Evolutionary conservation across 2,113 vertebrate species (phyloP), one percentile per base, ranked within the genome.

Genomic region (Leuciscus idus): DNA sequence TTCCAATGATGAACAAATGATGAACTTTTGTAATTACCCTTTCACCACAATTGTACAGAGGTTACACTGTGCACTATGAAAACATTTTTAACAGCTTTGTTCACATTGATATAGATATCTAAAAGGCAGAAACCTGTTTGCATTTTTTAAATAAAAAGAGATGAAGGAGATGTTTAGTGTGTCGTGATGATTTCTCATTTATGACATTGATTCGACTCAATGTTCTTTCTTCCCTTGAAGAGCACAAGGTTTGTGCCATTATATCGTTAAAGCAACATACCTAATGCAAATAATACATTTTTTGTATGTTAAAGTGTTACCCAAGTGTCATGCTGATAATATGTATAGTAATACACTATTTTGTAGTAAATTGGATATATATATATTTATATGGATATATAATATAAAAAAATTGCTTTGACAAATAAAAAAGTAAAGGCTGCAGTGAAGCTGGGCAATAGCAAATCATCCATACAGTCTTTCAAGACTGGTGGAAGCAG

Each of bases 231-330:
- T 73, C 10, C 21, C 4, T n/a, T 73, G 36, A 73, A 73, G 52
- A 55, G 36, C 36, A 46, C 70, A 73, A 46, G 39, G 39, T 21
- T n/a, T 17, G 13, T n/a, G n/a, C n/a, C 28, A 28, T 84, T 95
- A 94, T 50, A 97, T 98, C 97, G 59, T 95, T 97, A 12, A 99
- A 99, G 96, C 97, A 98, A 95, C 88, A 39, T 52, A 3, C 1
- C 30, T 61, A 68, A 66, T 15, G 68, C 75, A 46, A 55, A 10
- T n/a, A 57, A 33, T 68, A 28, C 1, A 12, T 7, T 72, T 57
- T 78, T 77, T 1, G 6, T 39, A 39, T 39, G 36, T 7, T 1
- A 43, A 43, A 8, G 39, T 8, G 7, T 43, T 43, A 43, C 7
- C 39, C 39, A 43, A 43, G 43, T 10, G 43, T 43, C 50, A 26